phyloP scores from a whole-genome alignment of 2,113 vertebrate species.

The Odontesthes bonariensis region DNA sequence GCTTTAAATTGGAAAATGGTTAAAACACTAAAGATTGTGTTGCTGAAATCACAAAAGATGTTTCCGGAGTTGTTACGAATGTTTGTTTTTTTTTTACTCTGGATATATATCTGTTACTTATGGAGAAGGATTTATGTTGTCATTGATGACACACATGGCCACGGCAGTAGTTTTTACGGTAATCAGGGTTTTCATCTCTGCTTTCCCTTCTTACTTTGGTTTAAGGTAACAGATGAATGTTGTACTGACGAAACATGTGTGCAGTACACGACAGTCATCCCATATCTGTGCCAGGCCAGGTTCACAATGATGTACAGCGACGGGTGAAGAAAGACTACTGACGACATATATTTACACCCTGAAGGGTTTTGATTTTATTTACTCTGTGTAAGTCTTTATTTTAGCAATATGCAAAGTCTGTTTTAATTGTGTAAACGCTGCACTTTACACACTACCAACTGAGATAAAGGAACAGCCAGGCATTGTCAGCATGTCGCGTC shows the following conservation, averaged over 20 bases:
- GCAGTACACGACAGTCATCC: conserved; percentile 10
- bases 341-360: conserved; percentile 54
- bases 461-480: conserved; percentile 33
- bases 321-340: conserved; percentile 42
- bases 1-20: conserved; percentile 36
- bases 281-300: conserved; percentile 18
- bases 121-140: conserved; percentile 19
- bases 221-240: conserved; percentile 15
- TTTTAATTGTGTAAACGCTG: conserved; percentile 68
- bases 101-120: neutral
- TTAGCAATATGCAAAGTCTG: conserved; percentile 63
- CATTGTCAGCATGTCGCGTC: conserved; percentile 5
- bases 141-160: conserved; percentile 8
- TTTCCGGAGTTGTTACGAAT: conserved; percentile 37
- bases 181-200: conserved; percentile 33
- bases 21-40: conserved; percentile 29
- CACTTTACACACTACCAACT: conserved; percentile 73
- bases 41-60: conserved; percentile 28
- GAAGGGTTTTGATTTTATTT: conserved; percentile 34
- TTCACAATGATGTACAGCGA: conserved; percentile 19
- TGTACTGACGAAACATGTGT: conserved; percentile 33
- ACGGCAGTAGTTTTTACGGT: conserved; percentile 26
- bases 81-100: conserved; percentile 36
- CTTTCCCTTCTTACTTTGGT: conserved; percentile 27
- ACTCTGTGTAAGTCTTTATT: conserved; percentile 52